Conservation (phyloP, 2,888 invertebrate genomes). For the Tholera decimalis region DNA sequence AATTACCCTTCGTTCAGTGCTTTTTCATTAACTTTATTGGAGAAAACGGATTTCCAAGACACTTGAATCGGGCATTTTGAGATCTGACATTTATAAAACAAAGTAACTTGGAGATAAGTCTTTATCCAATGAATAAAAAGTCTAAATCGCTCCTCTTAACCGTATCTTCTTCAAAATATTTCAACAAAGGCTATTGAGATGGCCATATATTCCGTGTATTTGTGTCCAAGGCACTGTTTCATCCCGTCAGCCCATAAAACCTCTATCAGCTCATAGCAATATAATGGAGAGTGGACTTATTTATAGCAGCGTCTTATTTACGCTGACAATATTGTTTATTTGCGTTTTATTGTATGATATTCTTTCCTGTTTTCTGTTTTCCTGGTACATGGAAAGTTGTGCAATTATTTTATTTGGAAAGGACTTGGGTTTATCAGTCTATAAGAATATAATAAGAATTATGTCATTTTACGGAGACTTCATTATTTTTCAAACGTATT, state of each 20-base stretch:
- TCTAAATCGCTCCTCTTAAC: slow-evolving; percentile 7
- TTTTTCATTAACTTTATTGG: too few species aligned
- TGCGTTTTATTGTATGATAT: slow-evolving; percentile 53
- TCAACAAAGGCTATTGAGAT: slow-evolving; percentile 67
- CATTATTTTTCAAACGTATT: too few species aligned
- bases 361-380: slow-evolving; percentile 40
- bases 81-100: not conserved
- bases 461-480: too few species aligned
- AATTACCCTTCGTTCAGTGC: too few species aligned
- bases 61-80: not conserved
- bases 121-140: slow-evolving; percentile 10
- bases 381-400: slow-evolving; percentile 19
- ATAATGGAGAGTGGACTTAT: slow-evolving; percentile 69
- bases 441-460: too few species aligned
- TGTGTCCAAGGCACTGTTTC: slow-evolving; percentile 62
- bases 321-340: slow-evolving; percentile 57
- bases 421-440: not conserved
- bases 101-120: not conserved
- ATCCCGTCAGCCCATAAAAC: slow-evolving; percentile 61
- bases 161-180: slow-evolving; percentile 63
- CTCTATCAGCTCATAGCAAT: slow-evolving; percentile 74
- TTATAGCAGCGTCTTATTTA: slow-evolving; percentile 60
- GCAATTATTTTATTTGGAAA: slow-evolving; percentile 12
- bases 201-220: slow-evolving; percentile 69
- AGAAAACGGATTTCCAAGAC: not conserved